phyloP scores from a whole-genome alignment of 2,888 invertebrate species.

The Phytoseiulus persimilis region DNA sequence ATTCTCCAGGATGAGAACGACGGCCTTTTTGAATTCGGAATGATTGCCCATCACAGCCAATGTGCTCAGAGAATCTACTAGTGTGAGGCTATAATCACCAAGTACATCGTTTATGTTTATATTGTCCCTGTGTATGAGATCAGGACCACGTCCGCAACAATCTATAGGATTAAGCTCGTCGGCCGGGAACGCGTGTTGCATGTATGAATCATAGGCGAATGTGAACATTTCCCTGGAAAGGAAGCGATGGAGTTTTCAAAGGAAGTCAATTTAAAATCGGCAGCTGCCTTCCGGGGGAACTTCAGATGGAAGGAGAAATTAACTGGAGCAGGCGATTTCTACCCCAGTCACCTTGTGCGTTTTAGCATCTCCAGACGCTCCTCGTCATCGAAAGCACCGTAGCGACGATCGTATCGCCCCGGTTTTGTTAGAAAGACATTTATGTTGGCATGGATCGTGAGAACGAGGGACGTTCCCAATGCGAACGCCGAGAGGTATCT shows the following conservation, averaged over 20 bases:
- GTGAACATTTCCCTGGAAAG: conserved; percentile 55
- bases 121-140: conserved; percentile 57
- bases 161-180: conserved; percentile 60
- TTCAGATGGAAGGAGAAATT: not conserved
- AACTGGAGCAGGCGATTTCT: no score
- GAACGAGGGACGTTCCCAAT: not conserved
- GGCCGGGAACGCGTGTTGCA: conserved; percentile 58
- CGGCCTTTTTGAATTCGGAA: conserved; percentile 57
- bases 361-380: conserved; percentile 50
- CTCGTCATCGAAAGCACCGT: conserved; percentile 51
- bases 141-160: conserved; percentile 59
- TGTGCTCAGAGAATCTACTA: conserved; percentile 58
- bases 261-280: no score
- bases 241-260: not conserved
- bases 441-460: not conserved
- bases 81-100: conserved; percentile 58
- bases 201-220: conserved; percentile 59
- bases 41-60: conserved; percentile 57
- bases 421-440: conserved; percentile 46
- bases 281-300: no score
- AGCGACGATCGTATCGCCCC: conserved; percentile 47
- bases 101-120: conserved; percentile 62
- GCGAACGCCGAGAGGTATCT: not conserved
- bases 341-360: not conserved
- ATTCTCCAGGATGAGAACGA: conserved; percentile 55